Evolutionary conservation across 2,113 vertebrate species (phyloP).

Genomic region (Ardeotis arabs): DNA sequence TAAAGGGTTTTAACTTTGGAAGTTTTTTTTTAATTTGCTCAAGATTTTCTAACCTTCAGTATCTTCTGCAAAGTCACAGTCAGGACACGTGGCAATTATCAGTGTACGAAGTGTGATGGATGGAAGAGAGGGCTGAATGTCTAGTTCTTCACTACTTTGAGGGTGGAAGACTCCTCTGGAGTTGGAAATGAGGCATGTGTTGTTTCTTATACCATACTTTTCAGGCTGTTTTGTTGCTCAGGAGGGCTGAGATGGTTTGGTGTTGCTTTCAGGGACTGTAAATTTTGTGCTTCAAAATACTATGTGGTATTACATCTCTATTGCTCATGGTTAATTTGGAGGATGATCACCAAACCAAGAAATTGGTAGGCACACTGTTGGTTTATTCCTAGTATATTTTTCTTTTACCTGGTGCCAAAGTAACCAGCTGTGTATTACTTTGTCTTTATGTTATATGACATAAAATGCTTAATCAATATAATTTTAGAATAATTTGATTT

Average conservation of each 20-base stretch:
- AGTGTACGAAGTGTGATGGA: not conserved
- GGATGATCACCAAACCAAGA: not conserved
- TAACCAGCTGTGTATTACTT: not conserved
- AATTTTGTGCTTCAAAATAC: not conserved
- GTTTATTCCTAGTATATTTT: not conserved
- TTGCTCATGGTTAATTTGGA: not conserved
- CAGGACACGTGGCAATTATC: rapidly evolving
- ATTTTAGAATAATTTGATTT: no score
- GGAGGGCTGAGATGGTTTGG: not conserved
- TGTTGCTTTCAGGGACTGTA: not conserved
- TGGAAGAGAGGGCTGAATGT: not conserved
- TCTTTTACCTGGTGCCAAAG: not conserved
- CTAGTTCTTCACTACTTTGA: not conserved
- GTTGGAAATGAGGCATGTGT: not conserved
- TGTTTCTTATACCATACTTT: not conserved
- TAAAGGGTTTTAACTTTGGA: not conserved
- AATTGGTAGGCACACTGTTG: not conserved
- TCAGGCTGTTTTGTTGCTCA: not conserved
- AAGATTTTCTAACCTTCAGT: not conserved
- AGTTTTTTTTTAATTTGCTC: not conserved
- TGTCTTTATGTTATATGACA: not conserved
- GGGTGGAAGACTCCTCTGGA: not conserved
- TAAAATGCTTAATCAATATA: no score
- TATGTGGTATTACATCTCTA: not conserved
- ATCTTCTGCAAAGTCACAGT: not conserved